Percentiles rank a stretch among this genome's conserved stretches.
phyloP scores from a whole-genome alignment of 1,140 invertebrate genomes.

The Drosophila ercepeae region DNA sequence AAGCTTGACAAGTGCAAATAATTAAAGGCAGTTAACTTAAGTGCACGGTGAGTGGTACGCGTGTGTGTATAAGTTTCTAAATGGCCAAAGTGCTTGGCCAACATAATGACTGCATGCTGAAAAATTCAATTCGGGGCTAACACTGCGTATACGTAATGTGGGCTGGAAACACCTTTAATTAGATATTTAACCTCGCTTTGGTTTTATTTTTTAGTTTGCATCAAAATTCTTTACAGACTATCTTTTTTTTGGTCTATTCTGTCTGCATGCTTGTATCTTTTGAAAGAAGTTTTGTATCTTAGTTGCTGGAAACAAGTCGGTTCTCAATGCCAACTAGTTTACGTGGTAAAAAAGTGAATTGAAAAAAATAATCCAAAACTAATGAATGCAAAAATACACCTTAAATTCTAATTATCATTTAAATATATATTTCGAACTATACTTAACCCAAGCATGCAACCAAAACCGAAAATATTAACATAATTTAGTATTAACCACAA shows the following conservation, averaged over 20 bases:
- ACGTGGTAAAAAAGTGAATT: constrained; percentile 31
- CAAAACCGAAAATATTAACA: background rate
- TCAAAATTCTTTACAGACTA: constrained; percentile 25
- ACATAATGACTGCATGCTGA: constrained; percentile 39
- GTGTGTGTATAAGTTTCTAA: constrained; percentile 28
- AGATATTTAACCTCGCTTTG: constrained; percentile 26
- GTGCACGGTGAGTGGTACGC: constrained; percentile 65
- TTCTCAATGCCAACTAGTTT: constrained; percentile 56
- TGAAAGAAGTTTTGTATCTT: constrained; percentile 11
- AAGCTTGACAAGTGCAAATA: constrained; percentile 65
- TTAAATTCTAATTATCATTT: constrained; percentile 28
- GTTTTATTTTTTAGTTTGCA: constrained; percentile 7
- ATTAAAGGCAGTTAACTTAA: constrained; percentile 71
- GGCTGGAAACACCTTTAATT: constrained; percentile 3
- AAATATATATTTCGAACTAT: background rate
- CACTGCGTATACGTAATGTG: constrained; percentile 47
- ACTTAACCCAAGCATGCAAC: background rate
- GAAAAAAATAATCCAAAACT: constrained; percentile 25
- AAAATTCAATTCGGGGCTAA: constrained; percentile 12
- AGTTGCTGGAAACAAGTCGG: constrained; percentile 34
- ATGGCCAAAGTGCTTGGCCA: constrained; percentile 52
- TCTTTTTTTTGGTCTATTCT: constrained; percentile 25
- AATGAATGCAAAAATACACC: constrained; percentile 30
- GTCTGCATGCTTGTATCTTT: constrained; percentile 35
- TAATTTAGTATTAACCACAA: background rate